phyloP scores from a whole-genome alignment of 1,140 invertebrate genomes.

The Drosophila murphyi region DNA sequence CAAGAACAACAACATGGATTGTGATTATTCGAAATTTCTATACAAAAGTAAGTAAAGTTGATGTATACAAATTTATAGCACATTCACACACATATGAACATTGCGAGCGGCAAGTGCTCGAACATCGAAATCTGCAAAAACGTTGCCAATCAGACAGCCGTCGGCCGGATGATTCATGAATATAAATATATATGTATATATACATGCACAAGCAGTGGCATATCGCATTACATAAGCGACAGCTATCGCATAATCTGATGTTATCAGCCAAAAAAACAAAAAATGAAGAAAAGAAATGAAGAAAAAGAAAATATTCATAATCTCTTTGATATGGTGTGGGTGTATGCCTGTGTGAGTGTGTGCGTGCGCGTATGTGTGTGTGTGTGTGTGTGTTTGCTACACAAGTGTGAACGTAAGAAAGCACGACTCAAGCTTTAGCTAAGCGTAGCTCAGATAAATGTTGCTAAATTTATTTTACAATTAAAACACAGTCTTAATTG shows the following conservation, averaged over 20 bases:
- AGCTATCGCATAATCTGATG: conserved; percentile 49
- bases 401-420: too few relatives aligned
- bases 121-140: neutral
- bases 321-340: conserved; percentile 13
- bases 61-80: neutral
- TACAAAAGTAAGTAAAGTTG: conserved; percentile 45
- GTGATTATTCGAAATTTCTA: conserved; percentile 56
- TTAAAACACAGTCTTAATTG: too few relatives aligned
- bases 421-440: too few relatives aligned
- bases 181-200: neutral
- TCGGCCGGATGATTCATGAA: conserved; percentile 34
- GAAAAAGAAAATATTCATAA: conserved; percentile 20
- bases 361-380: too few relatives aligned
- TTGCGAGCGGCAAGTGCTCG: too few relatives aligned
- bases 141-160: conserved; percentile 35
- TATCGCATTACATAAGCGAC: conserved; percentile 43
- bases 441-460: too few relatives aligned
- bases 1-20: conserved; percentile 43
- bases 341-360: too few relatives aligned
- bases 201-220: neutral
- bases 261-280: conserved; percentile 26
- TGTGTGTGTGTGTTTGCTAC: too few relatives aligned
- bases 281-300: conserved; percentile 13
- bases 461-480: too few relatives aligned
- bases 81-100: neutral